Evolutionary conservation across 1,140 invertebrate species (phyloP).

Genomic region (Eriosoma lanigerum): DNA sequence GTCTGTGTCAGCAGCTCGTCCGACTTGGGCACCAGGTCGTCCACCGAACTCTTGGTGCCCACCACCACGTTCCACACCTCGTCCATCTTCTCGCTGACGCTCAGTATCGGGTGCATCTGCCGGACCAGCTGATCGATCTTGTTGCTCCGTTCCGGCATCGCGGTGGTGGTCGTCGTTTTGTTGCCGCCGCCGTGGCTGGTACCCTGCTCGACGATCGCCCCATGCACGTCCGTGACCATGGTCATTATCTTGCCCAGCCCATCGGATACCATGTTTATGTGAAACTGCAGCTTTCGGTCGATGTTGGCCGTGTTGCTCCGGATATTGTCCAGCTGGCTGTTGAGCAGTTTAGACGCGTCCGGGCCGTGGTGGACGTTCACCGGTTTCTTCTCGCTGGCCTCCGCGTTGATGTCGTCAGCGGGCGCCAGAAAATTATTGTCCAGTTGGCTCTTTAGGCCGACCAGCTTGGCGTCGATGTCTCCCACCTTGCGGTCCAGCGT

Average conservation of each 20-base stretch:
- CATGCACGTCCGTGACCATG: constrained; percentile 77
- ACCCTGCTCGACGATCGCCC: constrained; percentile 69
- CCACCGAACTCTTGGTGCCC: constrained; percentile 80
- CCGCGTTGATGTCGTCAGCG: constrained; percentile 79
- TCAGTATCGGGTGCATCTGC: constrained; percentile 78
- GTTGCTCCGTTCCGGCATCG: constrained; percentile 64
- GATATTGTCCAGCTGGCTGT: constrained; percentile 73
- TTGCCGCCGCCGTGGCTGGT: constrained; percentile 53
- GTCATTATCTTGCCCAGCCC: constrained; percentile 70
- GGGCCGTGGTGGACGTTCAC: constrained; percentile 69
- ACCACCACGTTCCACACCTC: constrained; percentile 86
- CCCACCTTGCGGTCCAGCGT: constrained; percentile 77
- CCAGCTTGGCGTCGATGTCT: constrained; percentile 76
- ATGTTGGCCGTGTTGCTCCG: constrained; percentile 73
- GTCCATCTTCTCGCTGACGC: constrained; percentile 86
- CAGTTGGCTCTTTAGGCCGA: constrained; percentile 75
- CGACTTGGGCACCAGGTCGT: constrained; percentile 80
- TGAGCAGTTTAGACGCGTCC: constrained; percentile 77
- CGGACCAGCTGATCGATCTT: constrained; percentile 77
- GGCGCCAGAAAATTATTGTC: constrained; percentile 77
- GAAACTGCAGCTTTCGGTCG: constrained; percentile 80
- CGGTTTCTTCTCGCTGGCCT: constrained; percentile 81
- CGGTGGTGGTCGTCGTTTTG: constrained; percentile 61
- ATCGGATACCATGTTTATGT: constrained; percentile 72
- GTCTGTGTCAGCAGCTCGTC: constrained; percentile 82